Percentiles rank a stretch among this genome's conserved stretches.
Evolutionary conservation across 2,888 invertebrate genomes (phyloP).

Genomic region (Mimumesa dahlbomi): DNA sequence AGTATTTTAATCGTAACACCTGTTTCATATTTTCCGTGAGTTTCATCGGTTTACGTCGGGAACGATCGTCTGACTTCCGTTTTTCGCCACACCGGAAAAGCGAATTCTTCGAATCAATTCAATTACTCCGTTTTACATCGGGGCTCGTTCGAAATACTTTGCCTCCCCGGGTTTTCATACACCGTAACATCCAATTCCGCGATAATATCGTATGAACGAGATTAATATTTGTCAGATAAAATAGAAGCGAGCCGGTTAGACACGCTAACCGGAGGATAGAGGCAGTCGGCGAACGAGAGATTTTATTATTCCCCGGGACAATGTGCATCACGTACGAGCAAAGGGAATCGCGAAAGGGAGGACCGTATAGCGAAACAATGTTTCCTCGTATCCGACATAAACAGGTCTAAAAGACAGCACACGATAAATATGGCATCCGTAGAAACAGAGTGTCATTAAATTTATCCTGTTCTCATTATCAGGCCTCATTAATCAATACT

Average conservation of each 20-base stretch:
- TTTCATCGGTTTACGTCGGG: too few species aligned
- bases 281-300: constrained; percentile 12
- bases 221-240: constrained; percentile 46
- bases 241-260: constrained; percentile 17
- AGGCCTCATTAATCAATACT: too few species aligned
- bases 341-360: constrained; percentile 31
- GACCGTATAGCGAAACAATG: constrained; percentile 18
- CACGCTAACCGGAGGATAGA: not conserved
- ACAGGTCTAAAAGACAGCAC: not conserved
- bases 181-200: constrained; percentile 4
- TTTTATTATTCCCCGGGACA: constrained; percentile 48
- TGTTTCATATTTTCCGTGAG: too few species aligned
- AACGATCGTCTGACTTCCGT: too few species aligned
- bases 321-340: constrained; percentile 25
- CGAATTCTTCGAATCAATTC: constrained; percentile 37
- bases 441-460: not conserved
- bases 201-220: constrained; percentile 25
- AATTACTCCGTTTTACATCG: constrained; percentile 29
- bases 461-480: too few species aligned
- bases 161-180: not conserved
- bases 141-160: constrained; percentile 14
- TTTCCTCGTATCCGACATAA: not conserved
- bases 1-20: too few species aligned
- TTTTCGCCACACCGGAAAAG: too few species aligned
- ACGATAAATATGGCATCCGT: not conserved